These are phyloP conservation scores for Monodelphis domestica DNA, from an alignment of 2,797 vertebrate species.

Conservation along the genomic window DNA sequence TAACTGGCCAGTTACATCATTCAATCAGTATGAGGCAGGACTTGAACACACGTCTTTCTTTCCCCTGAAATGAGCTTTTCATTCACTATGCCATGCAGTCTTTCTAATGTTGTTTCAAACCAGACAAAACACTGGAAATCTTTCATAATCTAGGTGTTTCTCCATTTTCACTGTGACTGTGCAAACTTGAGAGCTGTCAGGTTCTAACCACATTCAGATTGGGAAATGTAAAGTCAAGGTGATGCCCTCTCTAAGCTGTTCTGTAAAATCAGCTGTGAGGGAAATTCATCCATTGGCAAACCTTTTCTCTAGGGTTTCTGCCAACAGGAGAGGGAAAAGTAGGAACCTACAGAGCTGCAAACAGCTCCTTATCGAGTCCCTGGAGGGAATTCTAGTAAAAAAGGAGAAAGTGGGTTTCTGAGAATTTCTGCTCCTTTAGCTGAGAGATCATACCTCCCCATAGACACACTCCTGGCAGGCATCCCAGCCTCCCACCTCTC, in stretches of 20 bases:
- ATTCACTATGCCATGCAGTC: not conserved
- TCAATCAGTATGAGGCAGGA: not conserved
- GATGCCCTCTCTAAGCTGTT: constrained; percentile 12
- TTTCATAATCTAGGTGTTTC: not conserved
- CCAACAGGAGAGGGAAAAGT: constrained; percentile 34
- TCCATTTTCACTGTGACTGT: not conserved
- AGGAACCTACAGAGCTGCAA: not conserved
- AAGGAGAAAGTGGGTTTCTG: not conserved
- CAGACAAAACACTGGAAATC: not conserved
- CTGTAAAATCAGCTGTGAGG: not conserved
- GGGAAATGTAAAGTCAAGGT: not conserved
- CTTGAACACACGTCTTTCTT: not conserved
- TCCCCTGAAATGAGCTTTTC: not conserved
- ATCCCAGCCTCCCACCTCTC: constrained; percentile 52
- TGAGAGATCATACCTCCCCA: not conserved
- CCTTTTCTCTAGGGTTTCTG: not conserved
- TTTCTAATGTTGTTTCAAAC: not conserved
- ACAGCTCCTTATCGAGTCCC: not conserved
- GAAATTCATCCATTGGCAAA: constrained; percentile 18
- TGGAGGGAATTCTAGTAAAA: not conserved
- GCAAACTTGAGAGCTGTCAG: not conserved
- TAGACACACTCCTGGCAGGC: constrained; percentile 4
- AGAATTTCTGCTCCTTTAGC: not conserved
- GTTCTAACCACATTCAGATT: not conserved
- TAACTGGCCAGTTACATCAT: not conserved